Base-by-base conservation (phyloP, 2,888 invertebrate species). In the Eristalis arbustorum region DNA sequence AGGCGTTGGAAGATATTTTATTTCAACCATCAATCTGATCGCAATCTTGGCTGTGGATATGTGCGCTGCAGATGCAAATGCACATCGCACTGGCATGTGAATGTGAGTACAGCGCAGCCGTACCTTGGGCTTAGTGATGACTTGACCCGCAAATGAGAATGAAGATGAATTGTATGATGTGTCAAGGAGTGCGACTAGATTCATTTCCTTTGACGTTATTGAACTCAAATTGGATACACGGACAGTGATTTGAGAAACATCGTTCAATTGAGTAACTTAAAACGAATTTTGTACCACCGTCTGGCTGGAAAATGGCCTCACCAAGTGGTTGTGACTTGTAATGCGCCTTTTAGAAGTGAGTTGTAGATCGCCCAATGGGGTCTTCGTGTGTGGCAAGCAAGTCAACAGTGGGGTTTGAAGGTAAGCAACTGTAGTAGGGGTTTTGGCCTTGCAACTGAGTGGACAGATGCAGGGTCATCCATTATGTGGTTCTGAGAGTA, bases 1-100 rank as follows among this genome's bases (percentile, higher is more conserved):
- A 63, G 56, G 64, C 74, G 40, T 67, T 42, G 67, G 61, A 59
- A 63, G 69, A 71, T 64, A 71, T 59, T 72, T 78, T 72, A 72
- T 72, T 79, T 78, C 69, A 63, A 40, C 40, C 71, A 71, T 78
- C 78, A 72, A 66, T 79, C 72, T 61, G 78, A 78, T 78, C 57
- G 56, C 69, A 61, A 61, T 76, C 74, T 10, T 14, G 3, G 67
- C 31, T 42, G 31, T 14, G 25, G 34, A 40, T 14, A 37, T 23
- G n/a, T 40, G n/a, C 11, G 37, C 4, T 14, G 25, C 28, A 61
- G 25, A 10, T 61, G 40, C 23, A 25, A 31, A 75, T 59, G 59
- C 59, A 25, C 25, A 59, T 59, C 25, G 25, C 37, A 13, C 37
- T 13, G 13, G 37, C 13, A 0, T 25, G 1, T n/a, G 8, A 18